These are phyloP conservation scores for Erythrolamprus reginae DNA, from an alignment of 2,113 vertebrate genomes.

Conservation along the genomic window DNA sequence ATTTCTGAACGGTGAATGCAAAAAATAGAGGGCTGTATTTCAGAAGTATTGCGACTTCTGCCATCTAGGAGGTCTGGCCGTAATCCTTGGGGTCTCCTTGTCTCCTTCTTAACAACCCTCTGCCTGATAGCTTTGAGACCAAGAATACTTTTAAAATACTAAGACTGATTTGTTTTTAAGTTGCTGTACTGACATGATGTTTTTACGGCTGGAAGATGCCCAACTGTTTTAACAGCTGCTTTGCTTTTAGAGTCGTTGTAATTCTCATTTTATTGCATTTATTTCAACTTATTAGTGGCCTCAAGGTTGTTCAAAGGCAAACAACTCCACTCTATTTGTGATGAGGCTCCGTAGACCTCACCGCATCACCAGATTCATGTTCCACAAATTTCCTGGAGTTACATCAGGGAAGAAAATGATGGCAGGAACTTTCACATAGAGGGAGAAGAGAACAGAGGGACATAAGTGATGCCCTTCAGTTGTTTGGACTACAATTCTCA, in stretches of 20 bases:
- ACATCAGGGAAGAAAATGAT: not conserved
- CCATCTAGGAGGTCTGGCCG: not conserved
- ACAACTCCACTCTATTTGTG: not conserved
- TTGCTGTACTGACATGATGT: not conserved
- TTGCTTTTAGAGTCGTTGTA: not conserved
- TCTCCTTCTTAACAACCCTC: not conserved
- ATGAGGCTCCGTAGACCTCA: not conserved
- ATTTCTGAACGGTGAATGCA: not conserved
- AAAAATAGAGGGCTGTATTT: not conserved
- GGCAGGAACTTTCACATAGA: not conserved
- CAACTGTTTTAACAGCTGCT: not conserved
- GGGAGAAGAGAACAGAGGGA: not conserved
- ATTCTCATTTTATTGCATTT: not conserved
- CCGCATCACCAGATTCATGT: not conserved
- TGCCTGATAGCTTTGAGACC: not conserved
- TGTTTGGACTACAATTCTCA: not conserved
- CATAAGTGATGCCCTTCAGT: not conserved
- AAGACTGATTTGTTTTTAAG: not conserved
- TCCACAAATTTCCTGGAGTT: not conserved
- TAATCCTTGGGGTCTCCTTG: not conserved
- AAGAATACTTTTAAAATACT: not conserved
- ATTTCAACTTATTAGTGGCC: not conserved
- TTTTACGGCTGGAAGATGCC: not conserved
- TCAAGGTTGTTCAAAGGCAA: not conserved
- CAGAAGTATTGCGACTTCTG: not conserved